phyloP scores from a whole-genome alignment of 2,888 invertebrate species.

The Oxystoma pomonae region DNA sequence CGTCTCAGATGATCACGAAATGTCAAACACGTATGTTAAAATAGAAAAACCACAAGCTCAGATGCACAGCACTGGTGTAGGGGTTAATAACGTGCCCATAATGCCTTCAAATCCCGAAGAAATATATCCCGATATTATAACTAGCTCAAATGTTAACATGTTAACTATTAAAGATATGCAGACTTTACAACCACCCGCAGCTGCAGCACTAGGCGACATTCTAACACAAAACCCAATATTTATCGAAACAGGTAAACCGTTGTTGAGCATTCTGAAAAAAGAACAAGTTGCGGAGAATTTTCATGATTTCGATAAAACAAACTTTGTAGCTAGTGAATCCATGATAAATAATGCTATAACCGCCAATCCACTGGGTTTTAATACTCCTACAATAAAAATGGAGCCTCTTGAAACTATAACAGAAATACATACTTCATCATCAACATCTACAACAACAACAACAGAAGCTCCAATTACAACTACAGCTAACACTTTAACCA shows the following conservation, averaged over 20 bases:
- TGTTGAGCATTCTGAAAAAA: conserved; percentile 30
- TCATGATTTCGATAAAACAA: conserved; percentile 5
- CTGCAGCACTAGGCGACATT: conserved; percentile 18
- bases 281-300: conserved; percentile 26
- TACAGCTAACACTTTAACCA: conserved; percentile 52
- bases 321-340: conserved; percentile 18
- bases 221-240: conserved; percentile 31
- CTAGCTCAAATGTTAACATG: conserved; percentile 26
- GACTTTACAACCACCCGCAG: conserved; percentile 58
- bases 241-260: conserved; percentile 28
- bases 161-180: conserved; percentile 53
- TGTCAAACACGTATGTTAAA: conserved; percentile 46
- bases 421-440: conserved; percentile 24
- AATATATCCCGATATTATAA: neutral
- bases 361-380: neutral
- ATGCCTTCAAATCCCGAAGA: conserved; percentile 17
- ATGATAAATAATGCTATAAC: conserved; percentile 5
- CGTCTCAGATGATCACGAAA: conserved; percentile 44
- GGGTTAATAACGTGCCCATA: conserved; percentile 28
- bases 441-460: conserved; percentile 49
- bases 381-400: neutral
- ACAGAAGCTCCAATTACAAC: conserved; percentile 49
- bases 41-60: conserved; percentile 48
- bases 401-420: neutral
- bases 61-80: conserved; percentile 40